A percentile compares a stretch with the other conserved stretches of the same genome.
Conservation (phyloP, 1,140 invertebrate genomes). For the Eriosoma lanigerum region DNA sequence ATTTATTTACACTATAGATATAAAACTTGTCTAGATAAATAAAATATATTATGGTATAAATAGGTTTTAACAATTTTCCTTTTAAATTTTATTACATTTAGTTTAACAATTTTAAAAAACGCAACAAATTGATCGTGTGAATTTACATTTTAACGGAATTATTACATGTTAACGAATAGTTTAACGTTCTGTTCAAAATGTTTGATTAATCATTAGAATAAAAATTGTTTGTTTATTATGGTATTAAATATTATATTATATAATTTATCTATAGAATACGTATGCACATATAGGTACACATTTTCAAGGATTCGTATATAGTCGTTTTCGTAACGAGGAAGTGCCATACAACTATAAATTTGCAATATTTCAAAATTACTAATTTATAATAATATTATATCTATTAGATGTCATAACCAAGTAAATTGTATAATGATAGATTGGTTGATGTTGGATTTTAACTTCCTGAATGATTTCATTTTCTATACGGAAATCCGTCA, state of each 20-base stretch:
- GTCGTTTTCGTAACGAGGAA: neutral
- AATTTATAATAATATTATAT: neutral
- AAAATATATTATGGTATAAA: neutral
- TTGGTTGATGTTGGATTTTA: neutral
- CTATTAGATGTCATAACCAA: neutral
- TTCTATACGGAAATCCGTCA: conserved; percentile 29
- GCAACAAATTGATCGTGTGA: too few relatives aligned
- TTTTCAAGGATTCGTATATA: too few relatives aligned
- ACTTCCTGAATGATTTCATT: conserved; percentile 32
- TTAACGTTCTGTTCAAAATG: too few relatives aligned
- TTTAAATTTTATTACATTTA: neutral
- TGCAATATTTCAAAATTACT: neutral
- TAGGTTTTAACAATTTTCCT: neutral
- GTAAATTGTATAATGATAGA: conserved; percentile 12
- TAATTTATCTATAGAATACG: too few relatives aligned
- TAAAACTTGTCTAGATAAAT: conserved; percentile 28
- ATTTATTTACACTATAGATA: neutral
- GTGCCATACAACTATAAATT: neutral
- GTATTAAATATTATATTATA: too few relatives aligned
- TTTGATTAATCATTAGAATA: too few relatives aligned
- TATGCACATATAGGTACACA: too few relatives aligned
- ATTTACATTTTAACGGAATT: too few relatives aligned
- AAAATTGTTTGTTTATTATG: too few relatives aligned
- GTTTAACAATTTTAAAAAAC: too few relatives aligned
- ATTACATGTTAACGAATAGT: too few relatives aligned